Percentiles rank a stretch among this genome's conserved stretches.
These are phyloP conservation scores for Pristiophorus japonicus DNA, from an alignment of 2,113 vertebrate genomes.

Conservation along the genomic window DNA sequence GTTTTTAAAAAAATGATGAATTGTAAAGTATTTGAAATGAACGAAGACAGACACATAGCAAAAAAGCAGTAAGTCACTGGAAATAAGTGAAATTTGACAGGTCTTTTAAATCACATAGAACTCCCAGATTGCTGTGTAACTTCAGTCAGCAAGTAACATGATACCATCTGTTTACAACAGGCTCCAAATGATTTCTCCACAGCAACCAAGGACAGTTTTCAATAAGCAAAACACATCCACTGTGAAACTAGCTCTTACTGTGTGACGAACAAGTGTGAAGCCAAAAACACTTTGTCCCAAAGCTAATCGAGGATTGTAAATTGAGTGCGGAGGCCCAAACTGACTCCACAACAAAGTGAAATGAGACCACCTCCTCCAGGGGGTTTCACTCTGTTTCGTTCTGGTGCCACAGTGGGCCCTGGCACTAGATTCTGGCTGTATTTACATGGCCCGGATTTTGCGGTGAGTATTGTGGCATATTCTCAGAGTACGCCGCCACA, in stretches of 20 bases:
- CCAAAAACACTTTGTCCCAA: neutral
- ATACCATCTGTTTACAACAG: neutral
- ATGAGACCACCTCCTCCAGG: neutral
- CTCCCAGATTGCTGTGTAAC: neutral
- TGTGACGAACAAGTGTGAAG: neutral
- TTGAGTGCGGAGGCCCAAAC: neutral
- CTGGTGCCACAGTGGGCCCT: neutral
- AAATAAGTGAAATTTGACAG: neutral
- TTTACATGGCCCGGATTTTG: no score
- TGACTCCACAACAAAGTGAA: neutral
- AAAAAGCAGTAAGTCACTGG: neutral
- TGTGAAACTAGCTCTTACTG: neutral
- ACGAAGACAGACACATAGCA: neutral
- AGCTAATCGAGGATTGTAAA: neutral
- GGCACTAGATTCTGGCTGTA: neutral
- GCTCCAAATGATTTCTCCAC: neutral
- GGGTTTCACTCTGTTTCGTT: neutral
- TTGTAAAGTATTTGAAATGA: neutral
- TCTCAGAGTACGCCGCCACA: no score
- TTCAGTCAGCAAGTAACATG: neutral
- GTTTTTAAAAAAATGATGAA: neutral
- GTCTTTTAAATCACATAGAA: neutral
- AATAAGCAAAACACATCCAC: neutral
- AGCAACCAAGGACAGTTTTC: neutral
- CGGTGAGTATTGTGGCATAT: no score